phyloP scores from a whole-genome alignment of 2,113 vertebrate genomes.

The Notothenia coriiceps region DNA sequence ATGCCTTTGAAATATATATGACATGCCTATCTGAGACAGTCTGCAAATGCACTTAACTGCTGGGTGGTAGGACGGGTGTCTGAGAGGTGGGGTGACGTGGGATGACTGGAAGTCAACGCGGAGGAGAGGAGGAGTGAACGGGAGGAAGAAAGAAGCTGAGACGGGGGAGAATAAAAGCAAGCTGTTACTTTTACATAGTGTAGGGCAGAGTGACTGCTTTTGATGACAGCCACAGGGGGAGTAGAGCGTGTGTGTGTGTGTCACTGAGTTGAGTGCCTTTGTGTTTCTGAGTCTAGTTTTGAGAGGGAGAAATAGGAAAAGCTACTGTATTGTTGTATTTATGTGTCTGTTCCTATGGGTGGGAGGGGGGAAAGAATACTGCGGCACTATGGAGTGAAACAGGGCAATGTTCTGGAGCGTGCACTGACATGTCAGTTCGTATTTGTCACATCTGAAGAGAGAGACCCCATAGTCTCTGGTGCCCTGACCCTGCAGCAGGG shows the following conservation, averaged over 20 bases:
- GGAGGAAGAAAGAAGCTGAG: conserved; percentile 20
- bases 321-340: neutral
- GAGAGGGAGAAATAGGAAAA: conserved; percentile 35
- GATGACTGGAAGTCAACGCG: conserved; percentile 40
- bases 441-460: conserved; percentile 73
- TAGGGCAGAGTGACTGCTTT: conserved; percentile 46
- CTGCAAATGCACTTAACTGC: conserved; percentile 68
- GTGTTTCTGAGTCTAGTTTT: conserved; percentile 43
- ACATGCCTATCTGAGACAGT: conserved; percentile 53
- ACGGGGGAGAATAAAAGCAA: conserved; percentile 51
- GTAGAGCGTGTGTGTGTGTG: conserved; percentile 11
- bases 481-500: conserved; percentile 63
- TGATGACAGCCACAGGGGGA: conserved; percentile 50
- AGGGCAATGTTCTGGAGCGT: conserved; percentile 53
- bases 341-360: conserved; percentile 18
- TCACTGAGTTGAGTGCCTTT: conserved; percentile 43
- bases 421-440: conserved; percentile 66
- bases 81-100: conserved; percentile 46
- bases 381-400: conserved; percentile 38
- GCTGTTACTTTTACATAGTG: conserved; percentile 55
- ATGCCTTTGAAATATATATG: conserved; percentile 73
- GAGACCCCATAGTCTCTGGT: conserved; percentile 48
- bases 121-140: conserved; percentile 22
- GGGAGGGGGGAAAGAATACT: neutral
- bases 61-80: conserved; percentile 48